phyloP scores from a whole-genome alignment of 2,113 vertebrate genomes.

The Podiceps cristatus region DNA sequence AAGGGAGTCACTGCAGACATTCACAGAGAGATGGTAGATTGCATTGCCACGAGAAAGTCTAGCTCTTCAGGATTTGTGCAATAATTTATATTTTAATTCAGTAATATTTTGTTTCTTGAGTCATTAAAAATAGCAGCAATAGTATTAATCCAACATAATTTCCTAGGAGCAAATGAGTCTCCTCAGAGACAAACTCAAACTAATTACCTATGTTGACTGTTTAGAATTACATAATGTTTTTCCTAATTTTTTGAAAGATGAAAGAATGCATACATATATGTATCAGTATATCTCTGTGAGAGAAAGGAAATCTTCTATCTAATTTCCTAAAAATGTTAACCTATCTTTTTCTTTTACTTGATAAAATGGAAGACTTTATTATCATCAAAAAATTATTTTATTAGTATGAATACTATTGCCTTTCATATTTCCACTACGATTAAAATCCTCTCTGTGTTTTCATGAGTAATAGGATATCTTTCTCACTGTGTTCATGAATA shows the following conservation, averaged over 20 bases:
- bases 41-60: background rate
- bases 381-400: background rate
- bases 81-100: background rate
- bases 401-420: background rate
- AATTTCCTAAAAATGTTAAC: background rate
- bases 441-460: background rate
- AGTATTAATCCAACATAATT: background rate
- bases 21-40: background rate
- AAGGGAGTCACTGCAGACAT: background rate
- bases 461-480: background rate
- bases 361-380: background rate
- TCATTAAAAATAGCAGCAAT: background rate
- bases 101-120: background rate
- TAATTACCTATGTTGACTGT: constrained; percentile 21
- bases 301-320: background rate
- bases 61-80: background rate
- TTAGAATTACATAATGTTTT: constrained; percentile 1
- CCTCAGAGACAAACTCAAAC: background rate
- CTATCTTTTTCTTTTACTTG: background rate
- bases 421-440: background rate
- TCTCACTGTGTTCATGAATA: background rate
- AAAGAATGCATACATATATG: background rate
- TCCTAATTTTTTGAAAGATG: background rate
- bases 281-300: background rate
- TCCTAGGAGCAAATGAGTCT: constrained; percentile 3